Evolutionary conservation across 2,797 vertebrate species (phyloP), one percentile per base, ranked within the genome.

Genomic region (Argya squamiceps): DNA sequence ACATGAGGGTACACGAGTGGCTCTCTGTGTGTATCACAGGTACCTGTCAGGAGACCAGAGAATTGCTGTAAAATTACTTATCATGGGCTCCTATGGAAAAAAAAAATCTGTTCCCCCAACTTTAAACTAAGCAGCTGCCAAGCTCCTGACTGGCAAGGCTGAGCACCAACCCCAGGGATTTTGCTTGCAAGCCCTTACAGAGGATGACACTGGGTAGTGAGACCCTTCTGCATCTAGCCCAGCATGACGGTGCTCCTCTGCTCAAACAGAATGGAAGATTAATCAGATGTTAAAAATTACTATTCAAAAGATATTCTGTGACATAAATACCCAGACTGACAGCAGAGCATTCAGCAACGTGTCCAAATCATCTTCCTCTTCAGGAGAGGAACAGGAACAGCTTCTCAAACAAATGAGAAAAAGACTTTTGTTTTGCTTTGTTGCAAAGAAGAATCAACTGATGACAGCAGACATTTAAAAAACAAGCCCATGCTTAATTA

Each of bases 1-100:
- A 1, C 0, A 0, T 14, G 30, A n/a, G 18, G 30, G 6, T 2
- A 12, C 43, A 13, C 0, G 0, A 8, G 20, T 7, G 2, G 1
- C 2, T 6, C 22, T 79, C 27, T 30, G 24, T 13, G 50, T 4
- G 7, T 43, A 49, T 22, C 63, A 44, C 6, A 22, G 36, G n/a
- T 10, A 17, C 0, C 0, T 0, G 0, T 39, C 46, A 71, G 58
- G 37, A 71, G 24, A 26, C n/a, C 1, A 5, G 26, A 82, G 14
- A 23, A 16, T 15, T 88, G 36, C 74, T 87, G 58, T 32, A 55
- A 93, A 88, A 77, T 29, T 53, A 5, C 17, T 58, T 77, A 24
- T n/a, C 19, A 26, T 0, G 2, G 18, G 11, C 12, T 88, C 10
- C 29, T 36, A 8, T 12, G 18, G 49, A 26, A 43, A 65, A 36